These are phyloP conservation scores for Euglossa dilemma DNA, from an alignment of 1,140 invertebrate genomes.

Conservation along the genomic window DNA sequence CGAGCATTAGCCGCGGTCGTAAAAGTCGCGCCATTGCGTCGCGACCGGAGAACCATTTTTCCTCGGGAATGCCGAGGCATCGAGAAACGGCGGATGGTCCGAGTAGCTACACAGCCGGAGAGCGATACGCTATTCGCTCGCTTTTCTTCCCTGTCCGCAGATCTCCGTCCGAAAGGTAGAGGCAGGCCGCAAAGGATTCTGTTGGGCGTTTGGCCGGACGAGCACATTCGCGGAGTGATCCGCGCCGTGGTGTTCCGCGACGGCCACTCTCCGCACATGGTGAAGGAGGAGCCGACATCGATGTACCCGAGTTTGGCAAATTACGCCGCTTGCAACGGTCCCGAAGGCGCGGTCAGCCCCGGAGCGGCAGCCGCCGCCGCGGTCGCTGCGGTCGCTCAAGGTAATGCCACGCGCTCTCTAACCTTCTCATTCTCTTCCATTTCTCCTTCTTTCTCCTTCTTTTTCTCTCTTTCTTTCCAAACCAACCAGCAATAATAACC, in stretches of 20 bases:
- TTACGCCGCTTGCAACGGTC: slow-evolving; percentile 84
- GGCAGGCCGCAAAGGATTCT: slow-evolving; percentile 94
- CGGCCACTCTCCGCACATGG: slow-evolving; percentile 86
- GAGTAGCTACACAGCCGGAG: not conserved
- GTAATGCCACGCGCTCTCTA: slow-evolving; percentile 58
- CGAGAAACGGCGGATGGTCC: slow-evolving; percentile 23
- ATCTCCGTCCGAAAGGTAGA: slow-evolving; percentile 93
- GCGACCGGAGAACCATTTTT: not conserved
- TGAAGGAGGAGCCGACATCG: slow-evolving; percentile 87
- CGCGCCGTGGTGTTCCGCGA: slow-evolving; percentile 95
- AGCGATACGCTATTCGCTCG: not conserved
- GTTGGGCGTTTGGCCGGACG: slow-evolving; percentile 95
- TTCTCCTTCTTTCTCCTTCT: not conserved
- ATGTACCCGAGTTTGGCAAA: slow-evolving; percentile 81
- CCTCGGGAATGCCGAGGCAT: not conserved
- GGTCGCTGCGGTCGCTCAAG: slow-evolving; percentile 88
- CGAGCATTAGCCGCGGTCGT: no score
- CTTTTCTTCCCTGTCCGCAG: slow-evolving; percentile 77
- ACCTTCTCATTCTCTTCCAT: no score
- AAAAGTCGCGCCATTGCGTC: not conserved
- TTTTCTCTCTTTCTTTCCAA: not conserved
- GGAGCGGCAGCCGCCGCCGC: slow-evolving; percentile 86
- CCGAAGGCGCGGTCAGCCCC: slow-evolving; percentile 86
- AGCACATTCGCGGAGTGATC: slow-evolving; percentile 94
- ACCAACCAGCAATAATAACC: not conserved